These are phyloP conservation scores for Zosterops lateralis DNA, from an alignment of 2,113 vertebrate species.

Conservation along the genomic window DNA sequence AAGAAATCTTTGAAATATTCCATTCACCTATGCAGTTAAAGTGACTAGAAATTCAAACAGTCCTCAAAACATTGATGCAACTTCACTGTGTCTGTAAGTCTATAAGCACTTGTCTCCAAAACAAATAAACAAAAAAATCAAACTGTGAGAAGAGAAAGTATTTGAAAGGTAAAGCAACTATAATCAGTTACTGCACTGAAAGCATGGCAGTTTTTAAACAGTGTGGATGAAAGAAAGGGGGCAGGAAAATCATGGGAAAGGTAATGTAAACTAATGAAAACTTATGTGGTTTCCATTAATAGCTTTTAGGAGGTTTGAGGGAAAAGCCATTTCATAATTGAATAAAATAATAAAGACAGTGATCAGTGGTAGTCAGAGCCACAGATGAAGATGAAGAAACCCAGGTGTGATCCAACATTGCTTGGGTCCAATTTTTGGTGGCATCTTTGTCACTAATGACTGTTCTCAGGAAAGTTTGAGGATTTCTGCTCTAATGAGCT, in stretches of 20 bases:
- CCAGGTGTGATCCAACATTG: not conserved
- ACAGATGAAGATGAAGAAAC: not conserved
- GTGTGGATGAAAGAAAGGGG: not conserved
- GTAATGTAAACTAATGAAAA: not conserved
- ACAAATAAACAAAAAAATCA: not conserved
- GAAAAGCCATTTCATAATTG: not conserved
- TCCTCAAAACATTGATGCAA: not conserved
- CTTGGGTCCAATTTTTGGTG: not conserved
- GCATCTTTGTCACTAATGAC: not conserved
- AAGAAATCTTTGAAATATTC: not conserved
- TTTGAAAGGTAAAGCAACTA: not conserved
- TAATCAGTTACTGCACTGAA: not conserved
- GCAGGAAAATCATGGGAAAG: not conserved
- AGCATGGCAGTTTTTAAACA: not conserved
- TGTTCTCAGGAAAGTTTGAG: not conserved
- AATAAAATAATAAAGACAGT: not conserved
- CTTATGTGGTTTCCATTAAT: not conserved
- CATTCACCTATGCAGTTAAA: not conserved
- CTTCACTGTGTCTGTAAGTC: not conserved
- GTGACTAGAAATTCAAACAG: not conserved
- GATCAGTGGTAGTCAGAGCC: not conserved
- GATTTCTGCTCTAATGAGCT: not conserved
- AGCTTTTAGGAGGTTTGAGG: not conserved
- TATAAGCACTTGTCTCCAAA: not conserved
- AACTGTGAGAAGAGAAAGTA: not conserved